Percentiles rank a stretch among this genome's conserved stretches.
These are phyloP conservation scores for Caenorhabditis latens DNA, from an alignment of 1,140 invertebrate species.

Conservation along the genomic window DNA sequence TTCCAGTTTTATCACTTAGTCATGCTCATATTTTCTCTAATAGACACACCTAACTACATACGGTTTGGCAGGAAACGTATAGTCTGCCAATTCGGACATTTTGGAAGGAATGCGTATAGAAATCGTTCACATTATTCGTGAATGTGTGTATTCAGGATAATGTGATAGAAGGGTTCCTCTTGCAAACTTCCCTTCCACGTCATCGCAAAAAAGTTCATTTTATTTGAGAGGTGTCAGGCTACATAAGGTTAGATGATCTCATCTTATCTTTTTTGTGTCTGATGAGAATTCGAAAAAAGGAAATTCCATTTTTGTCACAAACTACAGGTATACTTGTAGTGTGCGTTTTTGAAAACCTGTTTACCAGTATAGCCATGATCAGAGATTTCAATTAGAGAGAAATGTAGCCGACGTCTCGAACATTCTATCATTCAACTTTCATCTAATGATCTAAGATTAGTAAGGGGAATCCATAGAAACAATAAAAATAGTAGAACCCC, in stretches of 20 bases:
- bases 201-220: not conserved
- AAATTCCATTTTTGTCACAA: slow-evolving; percentile 29
- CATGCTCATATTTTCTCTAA: too few relatives aligned
- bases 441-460: not conserved
- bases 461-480: not conserved
- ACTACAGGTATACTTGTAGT: slow-evolving; percentile 32
- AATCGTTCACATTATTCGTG: not conserved
- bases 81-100: not conserved
- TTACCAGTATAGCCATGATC: slow-evolving; percentile 17
- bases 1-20: too few relatives aligned
- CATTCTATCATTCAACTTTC: not conserved
- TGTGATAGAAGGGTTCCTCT: not conserved
- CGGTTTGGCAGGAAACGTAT: not conserved
- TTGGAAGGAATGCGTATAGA: slow-evolving; percentile 25
- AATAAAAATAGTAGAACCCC: not conserved
- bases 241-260: not conserved
- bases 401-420: not conserved
- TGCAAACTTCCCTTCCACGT: not conserved
- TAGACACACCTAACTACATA: too few relatives aligned
- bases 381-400: not conserved
- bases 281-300: not conserved
- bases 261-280: slow-evolving; percentile 10
- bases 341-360: slow-evolving; percentile 44
- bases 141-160: slow-evolving; percentile 18
- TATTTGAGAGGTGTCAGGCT: not conserved